Evolutionary conservation across 2,888 invertebrate species (phyloP).

Genomic region (Pheosia gnoma): DNA sequence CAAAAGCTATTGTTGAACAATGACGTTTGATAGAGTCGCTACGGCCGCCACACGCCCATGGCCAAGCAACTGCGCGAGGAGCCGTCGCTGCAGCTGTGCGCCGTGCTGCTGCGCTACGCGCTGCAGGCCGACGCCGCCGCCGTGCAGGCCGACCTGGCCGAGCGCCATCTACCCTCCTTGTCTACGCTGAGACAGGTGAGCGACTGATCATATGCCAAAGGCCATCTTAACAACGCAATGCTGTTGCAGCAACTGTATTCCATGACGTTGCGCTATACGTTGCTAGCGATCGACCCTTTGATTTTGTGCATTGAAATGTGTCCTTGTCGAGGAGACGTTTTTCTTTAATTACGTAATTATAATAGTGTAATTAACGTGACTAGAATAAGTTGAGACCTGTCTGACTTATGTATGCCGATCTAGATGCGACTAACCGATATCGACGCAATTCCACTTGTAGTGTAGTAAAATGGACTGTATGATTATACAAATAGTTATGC

Average conservation of each 20-base stretch:
- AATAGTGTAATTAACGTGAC: too few relatives aligned
- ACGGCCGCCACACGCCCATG: conserved; percentile 93
- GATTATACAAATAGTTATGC: too few relatives aligned
- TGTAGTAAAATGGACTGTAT: too few relatives aligned
- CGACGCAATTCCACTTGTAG: too few relatives aligned
- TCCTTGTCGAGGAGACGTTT: too few relatives aligned
- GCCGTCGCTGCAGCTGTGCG: conserved; percentile 96
- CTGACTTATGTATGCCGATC: too few relatives aligned
- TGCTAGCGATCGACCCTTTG: background rate
- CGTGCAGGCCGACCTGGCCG: conserved; percentile 93
- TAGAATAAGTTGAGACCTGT: too few relatives aligned
- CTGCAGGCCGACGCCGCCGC: conserved; percentile 89
- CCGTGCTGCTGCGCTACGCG: conserved; percentile 93
- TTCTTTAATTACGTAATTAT: too few relatives aligned
- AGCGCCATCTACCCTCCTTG: conserved; percentile 92
- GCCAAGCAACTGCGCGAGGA: conserved; percentile 97
- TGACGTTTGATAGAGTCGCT: conserved; percentile 87
- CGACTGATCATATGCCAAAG: background rate
- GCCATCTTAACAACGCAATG: too few relatives aligned
- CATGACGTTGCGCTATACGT: background rate
- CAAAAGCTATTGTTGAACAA: too few relatives aligned
- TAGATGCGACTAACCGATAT: too few relatives aligned
- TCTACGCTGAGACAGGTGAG: conserved; percentile 93
- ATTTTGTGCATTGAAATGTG: background rate
- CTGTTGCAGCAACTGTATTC: background rate